Percentiles rank a stretch among this genome's conserved stretches.
Conservation (phyloP, 2,797 vertebrate genomes). For the Salarias fasciatus region DNA sequence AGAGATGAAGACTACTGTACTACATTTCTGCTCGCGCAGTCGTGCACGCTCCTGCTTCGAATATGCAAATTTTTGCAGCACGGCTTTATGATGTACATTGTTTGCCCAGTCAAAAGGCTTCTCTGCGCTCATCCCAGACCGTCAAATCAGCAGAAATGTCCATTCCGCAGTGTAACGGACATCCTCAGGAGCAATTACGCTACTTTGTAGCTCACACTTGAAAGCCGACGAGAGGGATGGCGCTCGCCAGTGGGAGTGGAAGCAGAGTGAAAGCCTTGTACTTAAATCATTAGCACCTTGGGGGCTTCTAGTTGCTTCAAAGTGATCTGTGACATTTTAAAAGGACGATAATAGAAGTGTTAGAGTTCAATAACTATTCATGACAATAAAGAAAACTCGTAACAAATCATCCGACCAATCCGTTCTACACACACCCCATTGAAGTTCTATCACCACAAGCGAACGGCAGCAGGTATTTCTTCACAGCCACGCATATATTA, state of each 20-base stretch:
- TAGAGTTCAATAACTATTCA: too few species aligned
- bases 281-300: background rate
- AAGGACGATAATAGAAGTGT: too few species aligned
- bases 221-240: conserved; percentile 24
- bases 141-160: conserved; percentile 26
- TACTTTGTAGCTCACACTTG: conserved; percentile 18
- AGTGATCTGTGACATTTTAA: too few species aligned
- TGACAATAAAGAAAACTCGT: too few species aligned
- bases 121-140: background rate
- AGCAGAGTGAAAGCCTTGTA: conserved; percentile 9
- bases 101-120: conserved; percentile 31
- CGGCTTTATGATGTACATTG: conserved; percentile 38
- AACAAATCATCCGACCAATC: too few species aligned
- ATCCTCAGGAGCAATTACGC: conserved; percentile 2
- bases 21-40: conserved; percentile 7
- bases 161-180: conserved; percentile 12
- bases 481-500: too few species aligned
- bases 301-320: too few species aligned
- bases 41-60: conserved; percentile 8
- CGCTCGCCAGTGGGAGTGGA: conserved; percentile 1
- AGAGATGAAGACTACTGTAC: conserved; percentile 1
- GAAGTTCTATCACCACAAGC: background rate
- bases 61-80: conserved; percentile 48
- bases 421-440: too few species aligned
- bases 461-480: background rate